Evolutionary conservation across 2,797 vertebrate genomes (phyloP).

Genomic region (Ctenochaetus hawaiiensis): DNA sequence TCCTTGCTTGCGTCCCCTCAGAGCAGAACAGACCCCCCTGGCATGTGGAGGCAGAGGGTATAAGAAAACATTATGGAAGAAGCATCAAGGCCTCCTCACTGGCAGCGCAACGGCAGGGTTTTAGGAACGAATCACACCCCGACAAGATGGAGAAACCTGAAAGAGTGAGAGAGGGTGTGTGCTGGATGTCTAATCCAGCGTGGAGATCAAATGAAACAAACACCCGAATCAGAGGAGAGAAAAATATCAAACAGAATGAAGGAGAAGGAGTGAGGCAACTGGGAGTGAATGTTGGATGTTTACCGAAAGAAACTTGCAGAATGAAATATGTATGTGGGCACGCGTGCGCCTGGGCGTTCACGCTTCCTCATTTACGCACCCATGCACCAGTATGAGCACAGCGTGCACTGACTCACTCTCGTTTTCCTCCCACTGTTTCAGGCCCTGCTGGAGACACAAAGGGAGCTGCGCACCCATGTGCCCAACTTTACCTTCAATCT

Average conservation of each 20-base stretch:
- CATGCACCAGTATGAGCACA: slow-evolving; percentile 42
- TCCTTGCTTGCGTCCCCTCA: slow-evolving; percentile 67
- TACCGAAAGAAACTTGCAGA: slow-evolving; percentile 67
- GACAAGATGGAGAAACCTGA: slow-evolving; percentile 65
- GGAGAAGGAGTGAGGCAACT: slow-evolving; percentile 67
- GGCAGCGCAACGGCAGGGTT: slow-evolving; percentile 61
- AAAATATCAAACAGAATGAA: slow-evolving; percentile 80
- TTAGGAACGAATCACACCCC: slow-evolving; percentile 70
- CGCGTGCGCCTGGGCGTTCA: slow-evolving; percentile 24
- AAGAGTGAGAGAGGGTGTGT: slow-evolving; percentile 39
- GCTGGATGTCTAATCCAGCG: slow-evolving; percentile 66
- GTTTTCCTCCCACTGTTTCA: slow-evolving; percentile 70
- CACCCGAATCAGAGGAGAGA: slow-evolving; percentile 78
- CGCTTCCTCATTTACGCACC: slow-evolving; percentile 57
- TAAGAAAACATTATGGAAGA: slow-evolving; percentile 59
- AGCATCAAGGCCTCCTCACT: slow-evolving; percentile 67
- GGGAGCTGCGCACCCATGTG: slow-evolving; percentile 92
- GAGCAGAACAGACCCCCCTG: slow-evolving; percentile 70
- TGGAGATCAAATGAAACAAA: slow-evolving; percentile 84
- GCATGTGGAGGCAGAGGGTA: slow-evolving; percentile 63
- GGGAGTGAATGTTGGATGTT: slow-evolving; percentile 75
- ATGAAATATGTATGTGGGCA: slow-evolving; percentile 74
- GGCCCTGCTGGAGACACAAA: slow-evolving; percentile 96
- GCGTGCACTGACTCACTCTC: slow-evolving; percentile 44
- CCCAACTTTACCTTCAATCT: slow-evolving; percentile 99